phyloP scores from a whole-genome alignment of 2,888 invertebrate genomes.

The Lasioglossum zephyrum region DNA sequence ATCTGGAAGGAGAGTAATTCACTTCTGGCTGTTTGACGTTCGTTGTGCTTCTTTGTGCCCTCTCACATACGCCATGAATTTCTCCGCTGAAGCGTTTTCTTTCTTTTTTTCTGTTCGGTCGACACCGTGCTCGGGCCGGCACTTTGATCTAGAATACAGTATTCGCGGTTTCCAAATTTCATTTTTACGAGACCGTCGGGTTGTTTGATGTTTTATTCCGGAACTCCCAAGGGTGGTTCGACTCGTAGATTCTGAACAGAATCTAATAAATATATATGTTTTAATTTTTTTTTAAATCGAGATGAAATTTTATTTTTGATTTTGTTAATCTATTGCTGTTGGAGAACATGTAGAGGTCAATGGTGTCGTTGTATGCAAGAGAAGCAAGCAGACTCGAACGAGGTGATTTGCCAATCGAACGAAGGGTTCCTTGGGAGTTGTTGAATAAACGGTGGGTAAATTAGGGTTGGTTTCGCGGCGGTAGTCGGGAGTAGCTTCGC shows the following conservation, averaged over 20 bases:
- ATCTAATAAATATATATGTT: too few species aligned
- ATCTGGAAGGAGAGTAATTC: conserved; percentile 30
- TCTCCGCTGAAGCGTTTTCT: conserved; percentile 34
- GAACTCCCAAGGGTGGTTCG: neutral
- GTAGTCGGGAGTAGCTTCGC: conserved; percentile 1
- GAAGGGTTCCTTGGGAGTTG: neutral
- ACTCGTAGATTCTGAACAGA: too few species aligned
- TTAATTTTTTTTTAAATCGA: too few species aligned
- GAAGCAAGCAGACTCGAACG: neutral
- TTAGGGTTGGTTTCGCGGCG: neutral
- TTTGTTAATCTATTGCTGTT: too few species aligned
- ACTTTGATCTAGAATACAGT: neutral
- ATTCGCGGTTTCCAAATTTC: neutral
- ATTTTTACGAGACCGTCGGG: neutral
- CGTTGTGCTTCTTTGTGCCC: conserved; percentile 68
- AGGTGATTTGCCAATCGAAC: neutral
- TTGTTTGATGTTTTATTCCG: neutral
- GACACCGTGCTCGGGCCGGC: neutral
- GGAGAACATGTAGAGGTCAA: too few species aligned
- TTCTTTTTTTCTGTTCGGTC: conserved; percentile 20
- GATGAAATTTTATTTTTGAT: too few species aligned
- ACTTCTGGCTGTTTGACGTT: conserved; percentile 65
- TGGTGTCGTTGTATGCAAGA: neutral
- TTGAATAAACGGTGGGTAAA: neutral
- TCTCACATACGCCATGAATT: conserved; percentile 46